Percentiles rank a stretch among this genome's conserved stretches.
These are phyloP conservation scores for Pao palembangensis DNA, from an alignment of 2,113 vertebrate species.

Conservation along the genomic window DNA sequence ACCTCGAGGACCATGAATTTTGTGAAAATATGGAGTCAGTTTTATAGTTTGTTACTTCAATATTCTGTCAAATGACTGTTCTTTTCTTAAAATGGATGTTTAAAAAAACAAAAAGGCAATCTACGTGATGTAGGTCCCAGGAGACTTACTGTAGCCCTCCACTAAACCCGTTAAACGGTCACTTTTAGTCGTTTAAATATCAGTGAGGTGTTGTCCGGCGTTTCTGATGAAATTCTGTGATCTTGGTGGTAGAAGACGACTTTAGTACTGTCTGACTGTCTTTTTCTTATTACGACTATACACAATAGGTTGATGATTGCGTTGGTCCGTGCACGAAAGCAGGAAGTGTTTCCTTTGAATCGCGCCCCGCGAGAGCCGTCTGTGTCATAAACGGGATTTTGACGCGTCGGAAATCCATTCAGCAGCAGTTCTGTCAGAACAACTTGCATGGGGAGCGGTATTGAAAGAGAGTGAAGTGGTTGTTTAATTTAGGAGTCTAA, in stretches of 20 bases:
- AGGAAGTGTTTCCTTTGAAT: no score
- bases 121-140: constrained; percentile 29
- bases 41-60: constrained; percentile 79
- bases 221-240: constrained; percentile 14
- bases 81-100: constrained; percentile 31
- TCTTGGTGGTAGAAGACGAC: background rate
- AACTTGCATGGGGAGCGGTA: no score
- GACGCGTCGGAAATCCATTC: no score
- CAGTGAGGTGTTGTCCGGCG: constrained; percentile 45
- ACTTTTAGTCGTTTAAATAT: constrained; percentile 47
- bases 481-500: no score
- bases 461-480: no score
- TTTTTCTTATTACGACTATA: background rate
- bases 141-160: constrained; percentile 26
- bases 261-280: background rate
- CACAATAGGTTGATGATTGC: no score
- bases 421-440: no score
- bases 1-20: constrained; percentile 93
- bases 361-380: no score
- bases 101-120: constrained; percentile 33
- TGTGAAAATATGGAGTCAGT: constrained; percentile 99
- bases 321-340: no score
- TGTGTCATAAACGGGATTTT: no score
- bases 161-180: constrained; percentile 51
- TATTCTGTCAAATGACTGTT: constrained; percentile 40